Base-by-base conservation (phyloP, 2,797 vertebrate genomes). In the Heteromormyrus szaboi region DNA sequence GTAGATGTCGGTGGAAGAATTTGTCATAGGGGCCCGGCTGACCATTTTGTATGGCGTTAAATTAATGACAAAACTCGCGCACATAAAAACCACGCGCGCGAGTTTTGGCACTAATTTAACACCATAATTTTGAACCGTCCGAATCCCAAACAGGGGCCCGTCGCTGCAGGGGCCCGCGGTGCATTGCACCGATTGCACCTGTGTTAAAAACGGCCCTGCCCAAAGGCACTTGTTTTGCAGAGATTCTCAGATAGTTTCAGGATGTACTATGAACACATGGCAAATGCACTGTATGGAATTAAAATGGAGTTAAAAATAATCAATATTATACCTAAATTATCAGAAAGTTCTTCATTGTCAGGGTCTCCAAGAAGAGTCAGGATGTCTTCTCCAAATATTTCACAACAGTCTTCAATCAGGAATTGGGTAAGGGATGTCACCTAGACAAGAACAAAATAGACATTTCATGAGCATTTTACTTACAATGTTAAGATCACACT, bases 341-440 rank as follows among this genome's bases (percentile, higher is more conserved):
- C 94, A 1, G 91, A 95, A 2, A 91, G 51, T 37, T 95, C 95
- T 29, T 96, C 96, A 22, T 96, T 92, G 56, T 93, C 92, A 19
- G 89, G 90, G 33, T 91, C 87, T 9, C 90, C 93, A 65, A 91
- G 81, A 17, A 94, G 88, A 5, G 92, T 91, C 0, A 89, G 90
- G 22, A 91, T 86, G 88, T 94, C 92, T 41, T 96, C 94, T 37
- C 94, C 96, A 91, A 97, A 97, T 93, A 97, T 93, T 91, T 96
- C 93, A 22, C 87, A 91, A 90, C 95, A 96, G 90, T 97, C 95
- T 83, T 96, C 95, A 89, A 97, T 97, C 59, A 97, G 94, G 90
- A 97, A 97, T 91, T 96, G 93, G 48, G 96, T 95, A 89, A 97
- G 59, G 1, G 72, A 65, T 2, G 95, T 95, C 89, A 97, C 94